Conservation (phyloP, 2,113 vertebrate species). For the Oceanodroma tethys region DNA sequence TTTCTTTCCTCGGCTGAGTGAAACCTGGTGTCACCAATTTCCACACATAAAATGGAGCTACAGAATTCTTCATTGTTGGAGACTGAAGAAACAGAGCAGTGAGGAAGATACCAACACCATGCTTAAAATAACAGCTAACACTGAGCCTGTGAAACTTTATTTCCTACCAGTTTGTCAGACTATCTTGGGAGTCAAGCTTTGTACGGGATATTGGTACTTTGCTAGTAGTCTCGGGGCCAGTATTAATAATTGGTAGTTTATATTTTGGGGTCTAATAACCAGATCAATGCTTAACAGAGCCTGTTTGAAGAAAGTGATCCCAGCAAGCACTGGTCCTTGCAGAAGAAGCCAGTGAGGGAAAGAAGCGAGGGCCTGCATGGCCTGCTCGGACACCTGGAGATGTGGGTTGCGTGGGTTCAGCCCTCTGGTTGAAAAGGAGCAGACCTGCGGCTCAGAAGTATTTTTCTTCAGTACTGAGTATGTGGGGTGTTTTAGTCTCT, state of each 20-base stretch:
- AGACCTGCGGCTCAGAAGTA: not conserved
- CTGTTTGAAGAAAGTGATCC: not conserved
- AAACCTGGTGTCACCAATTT: not conserved
- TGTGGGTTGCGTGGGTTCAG: fast-evolving
- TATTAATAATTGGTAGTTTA: not conserved
- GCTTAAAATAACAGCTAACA: not conserved
- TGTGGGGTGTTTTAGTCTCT: not conserved
- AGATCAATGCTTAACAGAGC: not conserved
- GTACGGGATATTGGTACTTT: not conserved
- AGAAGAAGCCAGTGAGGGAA: not conserved
- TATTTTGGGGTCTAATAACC: not conserved
- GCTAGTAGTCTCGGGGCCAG: not conserved
- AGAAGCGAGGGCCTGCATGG: not conserved
- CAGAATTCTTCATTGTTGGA: not conserved
- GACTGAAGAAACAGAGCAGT: not conserved
- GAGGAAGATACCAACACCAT: not conserved
- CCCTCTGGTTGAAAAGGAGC: not conserved
- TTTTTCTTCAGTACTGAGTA: not conserved
- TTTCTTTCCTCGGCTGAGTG: not conserved
- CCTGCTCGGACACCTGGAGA: not conserved
- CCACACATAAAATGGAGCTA: not conserved
- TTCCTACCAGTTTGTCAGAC: not conserved
- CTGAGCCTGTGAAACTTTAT: not conserved
- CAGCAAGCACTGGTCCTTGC: not conserved
- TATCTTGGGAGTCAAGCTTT: not conserved